Percentiles rank a stretch among this genome's conserved stretches.
phyloP scores from a whole-genome alignment of 2,888 invertebrate species.

The Metallyticus violacea region DNA sequence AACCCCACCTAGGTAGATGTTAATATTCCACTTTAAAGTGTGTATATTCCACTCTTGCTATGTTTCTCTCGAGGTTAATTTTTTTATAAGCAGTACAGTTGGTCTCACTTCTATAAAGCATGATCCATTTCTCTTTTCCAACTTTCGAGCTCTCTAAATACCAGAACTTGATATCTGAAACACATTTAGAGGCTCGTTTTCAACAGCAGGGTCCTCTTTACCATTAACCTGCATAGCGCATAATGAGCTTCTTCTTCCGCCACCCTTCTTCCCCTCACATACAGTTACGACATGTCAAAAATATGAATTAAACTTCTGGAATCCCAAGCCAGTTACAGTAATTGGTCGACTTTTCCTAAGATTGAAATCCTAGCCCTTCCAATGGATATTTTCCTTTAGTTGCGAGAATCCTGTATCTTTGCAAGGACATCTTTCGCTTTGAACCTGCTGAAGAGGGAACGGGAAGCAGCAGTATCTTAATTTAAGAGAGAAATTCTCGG shows the following conservation, averaged over 20 bases:
- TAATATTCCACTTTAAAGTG: no score
- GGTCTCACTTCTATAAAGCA: not conserved
- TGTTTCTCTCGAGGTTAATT: not conserved
- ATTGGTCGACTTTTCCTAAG: constrained; percentile 11
- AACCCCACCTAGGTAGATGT: no score
- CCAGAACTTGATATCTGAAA: no score
- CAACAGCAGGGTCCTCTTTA: not conserved
- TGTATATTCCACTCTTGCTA: not conserved
- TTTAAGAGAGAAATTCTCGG: constrained; percentile 19
- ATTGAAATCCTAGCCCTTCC: constrained; percentile 1
- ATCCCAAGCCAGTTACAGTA: not conserved
- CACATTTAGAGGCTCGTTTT: no score
- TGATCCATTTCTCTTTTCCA: not conserved
- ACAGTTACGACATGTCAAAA: constrained; percentile 13
- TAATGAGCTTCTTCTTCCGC: not conserved
- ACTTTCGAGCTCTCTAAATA: not conserved
- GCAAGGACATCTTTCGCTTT: constrained; percentile 10
- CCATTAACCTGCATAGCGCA: not conserved
- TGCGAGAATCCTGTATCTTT: not conserved
- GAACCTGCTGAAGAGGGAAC: not conserved
- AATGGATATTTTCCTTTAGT: constrained; percentile 8
- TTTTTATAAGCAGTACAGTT: not conserved
- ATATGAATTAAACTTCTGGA: constrained; percentile 14
- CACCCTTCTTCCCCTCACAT: no score
- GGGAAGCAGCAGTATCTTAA: constrained; percentile 1